Conservation (phyloP, 2,888 invertebrate species). For the Lithosia quadra region DNA sequence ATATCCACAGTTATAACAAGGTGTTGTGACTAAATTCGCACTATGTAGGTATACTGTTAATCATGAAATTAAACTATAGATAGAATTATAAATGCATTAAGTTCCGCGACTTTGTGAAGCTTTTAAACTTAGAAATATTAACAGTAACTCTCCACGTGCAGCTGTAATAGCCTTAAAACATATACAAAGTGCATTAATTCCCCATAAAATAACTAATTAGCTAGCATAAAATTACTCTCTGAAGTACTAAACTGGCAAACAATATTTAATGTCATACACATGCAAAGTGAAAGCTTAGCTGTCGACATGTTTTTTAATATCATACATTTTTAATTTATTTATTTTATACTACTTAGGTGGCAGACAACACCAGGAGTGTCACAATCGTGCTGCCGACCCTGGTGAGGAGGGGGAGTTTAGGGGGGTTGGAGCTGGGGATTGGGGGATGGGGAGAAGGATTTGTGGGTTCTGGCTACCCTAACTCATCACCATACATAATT, state of each 20-base stretch:
- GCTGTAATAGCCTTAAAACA: not conserved
- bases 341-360: too few relatives aligned
- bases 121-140: not conserved
- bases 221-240: conserved; percentile 14
- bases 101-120: not conserved
- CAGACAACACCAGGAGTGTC: too few relatives aligned
- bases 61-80: not conserved
- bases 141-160: not conserved
- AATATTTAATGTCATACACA: conserved; percentile 46
- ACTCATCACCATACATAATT: too few relatives aligned
- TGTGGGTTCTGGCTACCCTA: too few relatives aligned
- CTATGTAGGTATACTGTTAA: not conserved
- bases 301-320: conserved; percentile 51
- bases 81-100: not conserved
- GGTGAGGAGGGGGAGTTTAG: too few relatives aligned
- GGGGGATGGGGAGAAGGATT: too few relatives aligned
- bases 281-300: conserved; percentile 52
- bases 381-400: too few relatives aligned
- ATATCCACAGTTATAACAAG: too few relatives aligned
- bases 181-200: not conserved
- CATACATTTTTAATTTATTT: too few relatives aligned
- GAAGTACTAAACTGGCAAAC: conserved; percentile 27
- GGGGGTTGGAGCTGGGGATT: too few relatives aligned
- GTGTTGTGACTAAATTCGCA: not conserved
- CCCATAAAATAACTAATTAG: conserved; percentile 11